phyloP scores from a whole-genome alignment of 2,888 invertebrate genomes.

The Ditylenchus weischeri region DNA sequence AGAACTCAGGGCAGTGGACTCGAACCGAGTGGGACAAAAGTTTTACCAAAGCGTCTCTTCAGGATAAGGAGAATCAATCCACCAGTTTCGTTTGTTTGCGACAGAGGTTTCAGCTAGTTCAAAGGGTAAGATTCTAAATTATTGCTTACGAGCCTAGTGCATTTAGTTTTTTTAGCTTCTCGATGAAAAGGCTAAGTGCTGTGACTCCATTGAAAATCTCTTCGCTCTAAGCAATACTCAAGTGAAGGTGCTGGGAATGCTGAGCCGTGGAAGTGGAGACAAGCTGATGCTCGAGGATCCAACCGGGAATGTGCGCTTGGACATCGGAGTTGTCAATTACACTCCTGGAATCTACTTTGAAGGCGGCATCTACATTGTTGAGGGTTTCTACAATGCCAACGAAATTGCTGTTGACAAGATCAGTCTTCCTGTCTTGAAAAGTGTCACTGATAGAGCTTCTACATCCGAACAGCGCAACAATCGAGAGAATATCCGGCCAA shows the following conservation, averaged over 20 bases:
- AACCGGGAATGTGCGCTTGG: slow-evolving; percentile 77
- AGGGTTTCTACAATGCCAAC: slow-evolving; percentile 65
- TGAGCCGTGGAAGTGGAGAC: slow-evolving; percentile 45
- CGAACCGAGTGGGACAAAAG: slow-evolving; percentile 11
- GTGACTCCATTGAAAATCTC: slow-evolving; percentile 33
- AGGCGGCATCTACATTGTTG: slow-evolving; percentile 49
- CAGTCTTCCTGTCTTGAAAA: slow-evolving; percentile 75
- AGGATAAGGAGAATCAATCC: slow-evolving; percentile 9
- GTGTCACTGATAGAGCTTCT: slow-evolving; percentile 32
- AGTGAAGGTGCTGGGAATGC: slow-evolving; percentile 47
- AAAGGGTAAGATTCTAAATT: slow-evolving; percentile 3
- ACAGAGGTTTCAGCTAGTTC: slow-evolving; percentile 22
- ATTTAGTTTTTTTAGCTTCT: slow-evolving; percentile 15
- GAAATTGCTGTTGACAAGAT: slow-evolving; percentile 77
- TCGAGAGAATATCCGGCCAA: not conserved
- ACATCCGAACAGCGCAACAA: not conserved
- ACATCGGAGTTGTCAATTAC: slow-evolving; percentile 60
- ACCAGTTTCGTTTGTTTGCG: slow-evolving; percentile 25
- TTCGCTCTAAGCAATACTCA: slow-evolving; percentile 28
- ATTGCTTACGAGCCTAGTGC: not conserved
- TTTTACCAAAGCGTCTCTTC: slow-evolving; percentile 8
- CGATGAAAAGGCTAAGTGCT: not conserved
- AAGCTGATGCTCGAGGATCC: slow-evolving; percentile 84
- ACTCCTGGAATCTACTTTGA: slow-evolving; percentile 75
- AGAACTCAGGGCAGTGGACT: slow-evolving; percentile 20